Evolutionary conservation across 1,140 invertebrate species (phyloP).

Genomic region (Zaprionus kolodkinae): DNA sequence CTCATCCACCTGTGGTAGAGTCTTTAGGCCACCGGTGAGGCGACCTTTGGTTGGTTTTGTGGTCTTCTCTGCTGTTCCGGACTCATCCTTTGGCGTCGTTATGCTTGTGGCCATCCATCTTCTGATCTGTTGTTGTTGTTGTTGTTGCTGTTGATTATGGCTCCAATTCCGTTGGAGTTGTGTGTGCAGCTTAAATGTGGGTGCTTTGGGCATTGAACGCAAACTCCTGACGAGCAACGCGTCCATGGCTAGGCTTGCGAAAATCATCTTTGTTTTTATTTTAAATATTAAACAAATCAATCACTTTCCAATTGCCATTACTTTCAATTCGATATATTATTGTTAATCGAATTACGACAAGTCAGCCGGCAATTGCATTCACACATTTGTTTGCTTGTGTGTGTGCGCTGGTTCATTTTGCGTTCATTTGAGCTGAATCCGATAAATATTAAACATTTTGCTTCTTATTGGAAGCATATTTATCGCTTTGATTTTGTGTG

Average conservation of each 20-base stretch:
- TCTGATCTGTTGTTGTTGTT: conserved; percentile 1
- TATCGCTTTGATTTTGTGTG: no score
- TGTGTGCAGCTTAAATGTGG: conserved; percentile 13
- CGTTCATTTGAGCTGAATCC: not conserved
- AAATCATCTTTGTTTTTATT: conserved; percentile 41
- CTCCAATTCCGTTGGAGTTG: conserved; percentile 1
- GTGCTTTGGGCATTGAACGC: conserved; percentile 11
- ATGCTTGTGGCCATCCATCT: conserved; percentile 23
- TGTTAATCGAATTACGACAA: conserved; percentile 16
- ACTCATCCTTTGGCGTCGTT: conserved; percentile 19
- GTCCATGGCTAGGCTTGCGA: conserved; percentile 44
- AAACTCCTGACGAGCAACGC: conserved; percentile 34
- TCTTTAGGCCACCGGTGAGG: conserved; percentile 24
- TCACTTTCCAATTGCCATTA: conserved; percentile 39
- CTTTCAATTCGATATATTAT: conserved; percentile 21
- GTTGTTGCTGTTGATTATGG: not conserved
- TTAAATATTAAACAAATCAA: not conserved
- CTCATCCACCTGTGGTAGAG: conserved; percentile 51
- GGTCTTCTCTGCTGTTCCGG: not conserved
- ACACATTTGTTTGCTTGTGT: not conserved
- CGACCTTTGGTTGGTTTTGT: not conserved
- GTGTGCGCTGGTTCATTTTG: not conserved
- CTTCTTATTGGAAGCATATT: not conserved
- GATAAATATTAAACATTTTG: not conserved
- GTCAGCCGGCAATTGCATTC: conserved; percentile 8